Base-by-base conservation (phyloP, 2,113 vertebrate species). In the Sander lucioperca region DNA sequence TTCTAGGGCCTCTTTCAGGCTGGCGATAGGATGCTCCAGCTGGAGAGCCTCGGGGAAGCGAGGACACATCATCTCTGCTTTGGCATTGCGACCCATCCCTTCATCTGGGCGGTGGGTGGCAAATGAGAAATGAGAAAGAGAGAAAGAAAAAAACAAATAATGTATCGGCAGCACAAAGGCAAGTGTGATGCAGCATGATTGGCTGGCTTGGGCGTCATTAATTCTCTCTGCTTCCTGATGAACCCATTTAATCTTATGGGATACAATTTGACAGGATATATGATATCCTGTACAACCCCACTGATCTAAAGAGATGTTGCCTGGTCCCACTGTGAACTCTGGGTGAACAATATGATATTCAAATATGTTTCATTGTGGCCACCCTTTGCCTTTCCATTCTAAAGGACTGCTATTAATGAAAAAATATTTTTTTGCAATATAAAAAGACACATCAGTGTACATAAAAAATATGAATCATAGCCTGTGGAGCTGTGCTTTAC, bases 1-100 rank as follows among this genome's bases (percentile, higher is more conserved):
- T 84, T 97, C 97, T 84, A 99, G 50, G 0, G 97, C 97, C 0
- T 97, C 96, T 89, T 97, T 97, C 86, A 99, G 87, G 54, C 96
- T 92, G 0, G 97, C 96, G 39, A 99, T 96, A 0, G 97, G 97
- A 68, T 99, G 98, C 15, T 96, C 93, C 92, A 99, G 88, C 0
- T 96, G 96, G 1, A 97, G 94, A 0, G 97, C 96, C 54, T 97
- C 96, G 0, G 97, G 97, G 36, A 95, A 96, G 47, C 92, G 96
- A 5, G 97, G 97, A 66, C 98, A 99, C 94, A 97, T 97, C 88
- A 89, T 95, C 73, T 95, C 94, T 15, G 76, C 63, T 33, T 92
- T 89, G 74, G 84, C 71, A 15, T 87, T 88, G 27, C 74, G 86
- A 6, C 86, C 90, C 68, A 68, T 81, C 25, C n/a, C 86, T 57